These are phyloP conservation scores for Cydia pomonella DNA, from an alignment of 1,140 invertebrate species.

Conservation along the genomic window DNA sequence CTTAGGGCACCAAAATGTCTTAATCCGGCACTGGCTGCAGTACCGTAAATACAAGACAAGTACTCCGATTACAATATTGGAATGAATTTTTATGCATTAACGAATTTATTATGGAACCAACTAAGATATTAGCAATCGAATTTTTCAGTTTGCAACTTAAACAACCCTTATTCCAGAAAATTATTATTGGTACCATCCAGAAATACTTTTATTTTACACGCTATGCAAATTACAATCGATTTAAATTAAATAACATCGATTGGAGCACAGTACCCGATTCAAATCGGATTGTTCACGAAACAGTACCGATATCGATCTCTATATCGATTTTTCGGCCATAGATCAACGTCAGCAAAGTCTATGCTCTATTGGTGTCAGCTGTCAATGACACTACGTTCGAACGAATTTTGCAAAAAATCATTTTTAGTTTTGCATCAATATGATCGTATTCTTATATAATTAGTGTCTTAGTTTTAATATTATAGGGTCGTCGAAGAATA, in stretches of 20 bases:
- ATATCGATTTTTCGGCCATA: conserved; percentile 68
- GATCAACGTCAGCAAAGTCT: conserved; percentile 50
- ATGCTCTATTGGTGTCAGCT: conserved; percentile 71
- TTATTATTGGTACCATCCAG: too few relatives aligned
- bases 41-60: background rate
- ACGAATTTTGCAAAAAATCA: conserved; percentile 55
- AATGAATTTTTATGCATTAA: too few relatives aligned
- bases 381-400: conserved; percentile 74
- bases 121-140: too few relatives aligned
- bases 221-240: background rate
- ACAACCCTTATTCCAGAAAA: too few relatives aligned
- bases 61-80: background rate
- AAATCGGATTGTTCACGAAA: background rate
- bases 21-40: too few relatives aligned
- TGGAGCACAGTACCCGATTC: background rate
- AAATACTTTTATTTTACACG: background rate
- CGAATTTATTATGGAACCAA: too few relatives aligned
- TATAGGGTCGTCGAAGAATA: conserved; percentile 36
- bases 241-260: background rate
- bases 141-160: background rate
- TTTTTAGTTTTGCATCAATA: conserved; percentile 52
- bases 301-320: conserved; percentile 52
- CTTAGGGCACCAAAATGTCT: too few relatives aligned
- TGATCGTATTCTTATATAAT: conserved; percentile 53
- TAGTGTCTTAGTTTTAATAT: conserved; percentile 41